Evolutionary conservation across 1,140 invertebrate genomes (phyloP).

Genomic region (Pectinophora gossypiella): DNA sequence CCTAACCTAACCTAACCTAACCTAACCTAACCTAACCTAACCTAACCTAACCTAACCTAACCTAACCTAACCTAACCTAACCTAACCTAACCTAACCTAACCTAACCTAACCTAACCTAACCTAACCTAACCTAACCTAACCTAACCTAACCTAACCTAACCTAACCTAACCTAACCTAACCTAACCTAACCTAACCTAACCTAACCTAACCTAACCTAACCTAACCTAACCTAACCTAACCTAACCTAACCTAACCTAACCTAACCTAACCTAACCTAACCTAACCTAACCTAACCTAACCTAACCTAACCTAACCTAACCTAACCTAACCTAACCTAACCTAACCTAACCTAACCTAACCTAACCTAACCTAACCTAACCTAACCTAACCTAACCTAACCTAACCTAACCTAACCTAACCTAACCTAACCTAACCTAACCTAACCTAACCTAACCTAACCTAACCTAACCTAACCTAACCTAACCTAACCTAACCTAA

Average conservation of each 20-base stretch:
- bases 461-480: conserved; percentile 10
- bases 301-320: conserved; percentile 9
- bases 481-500: conserved; percentile 8
- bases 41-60: conserved; percentile 22
- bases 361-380: conserved; percentile 8
- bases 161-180: conserved; percentile 7
- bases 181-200: conserved; percentile 11
- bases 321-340: conserved; percentile 9
- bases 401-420: conserved; percentile 8
- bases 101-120: conserved; percentile 16
- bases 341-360: conserved; percentile 9
- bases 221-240: conserved; percentile 8
- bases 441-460: conserved; percentile 8
- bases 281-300: conserved; percentile 9
- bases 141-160: conserved; percentile 12
- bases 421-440: conserved; percentile 9
- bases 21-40: conserved; percentile 23
- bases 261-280: conserved; percentile 10
- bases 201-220: conserved; percentile 9
- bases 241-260: conserved; percentile 10
- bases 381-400: conserved; percentile 8
- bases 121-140: conserved; percentile 10
- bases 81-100: conserved; percentile 24
- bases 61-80: conserved; percentile 23
- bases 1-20: conserved; percentile 24